Evolutionary conservation across 2,888 invertebrate genomes (phyloP), one percentile per base, ranked within the genome.

Genomic region (Thysanoteuthis rhombus): DNA sequence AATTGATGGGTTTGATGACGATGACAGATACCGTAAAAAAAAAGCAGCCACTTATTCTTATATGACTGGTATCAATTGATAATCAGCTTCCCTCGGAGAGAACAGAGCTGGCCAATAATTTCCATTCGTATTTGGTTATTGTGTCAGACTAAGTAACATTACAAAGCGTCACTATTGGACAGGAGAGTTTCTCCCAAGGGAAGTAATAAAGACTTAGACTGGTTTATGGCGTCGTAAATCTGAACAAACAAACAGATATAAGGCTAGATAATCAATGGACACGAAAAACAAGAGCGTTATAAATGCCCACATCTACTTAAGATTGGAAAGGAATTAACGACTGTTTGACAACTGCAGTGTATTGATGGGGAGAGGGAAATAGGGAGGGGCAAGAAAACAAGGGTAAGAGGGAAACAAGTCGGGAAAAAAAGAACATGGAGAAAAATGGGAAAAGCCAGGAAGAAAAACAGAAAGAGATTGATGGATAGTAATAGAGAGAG

Each of bases 151-250:
- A 75, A 75, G 75, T 12, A n/a, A 75, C n/a, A 75, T 75, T 75
- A 75, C n/a, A 36, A 36, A 75, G n/a, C 75, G 75, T 75, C n/a
- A 36, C 75, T 75, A 36, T 75, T 75, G n/a, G 75, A 75, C 75
- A n/a, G n/a, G n/a, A 75, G 75, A 75, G 75, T 75, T 75, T n/a
- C 75, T 75, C 75, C 75, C 75, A 75, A 75, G 75, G 75, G 75
- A 75, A n/a, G 75, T 75, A 75, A 75, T 75, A 75, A 75, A 75
- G 75, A n/a, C 75, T 58, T 58, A 75, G 75, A 75, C 75, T 75
- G 75, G 75, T 75, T 75, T 75, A 75, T 75, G 75, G 75, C 75
- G 75, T 75, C 75, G n/a, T 75, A 75, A 75, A 75, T 75, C 75
- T 75, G 75, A n/a, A 75, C 75, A 75, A 36, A 75, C 75, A 75